Evolutionary conservation across 1,140 invertebrate genomes (phyloP).

Genomic region (Trypoxylus dichotomus): DNA sequence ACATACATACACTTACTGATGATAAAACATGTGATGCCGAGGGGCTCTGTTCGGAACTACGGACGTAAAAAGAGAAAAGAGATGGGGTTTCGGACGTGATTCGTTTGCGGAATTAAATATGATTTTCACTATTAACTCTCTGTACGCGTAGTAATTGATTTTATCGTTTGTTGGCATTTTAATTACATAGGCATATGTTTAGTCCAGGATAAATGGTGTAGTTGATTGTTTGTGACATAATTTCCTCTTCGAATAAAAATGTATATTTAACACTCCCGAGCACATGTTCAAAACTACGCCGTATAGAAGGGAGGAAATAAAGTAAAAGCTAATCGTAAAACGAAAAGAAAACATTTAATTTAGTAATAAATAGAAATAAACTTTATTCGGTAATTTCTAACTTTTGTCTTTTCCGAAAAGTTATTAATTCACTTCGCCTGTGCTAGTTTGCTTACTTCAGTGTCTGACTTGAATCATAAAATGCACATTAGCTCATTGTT

Average conservation of each 20-base stretch:
- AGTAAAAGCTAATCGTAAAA: not conserved
- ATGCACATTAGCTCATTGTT: too few relatives aligned
- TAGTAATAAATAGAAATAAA: too few relatives aligned
- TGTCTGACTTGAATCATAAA: too few relatives aligned
- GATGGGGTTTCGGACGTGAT: slow-evolving; percentile 10
- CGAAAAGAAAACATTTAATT: too few relatives aligned
- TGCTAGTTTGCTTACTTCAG: too few relatives aligned
- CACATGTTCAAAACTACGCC: not conserved
- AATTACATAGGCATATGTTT: not conserved
- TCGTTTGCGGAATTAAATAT: not conserved
- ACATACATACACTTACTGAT: not conserved
- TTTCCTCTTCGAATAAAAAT: not conserved
- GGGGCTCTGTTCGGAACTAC: not conserved
- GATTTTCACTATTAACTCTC: not conserved
- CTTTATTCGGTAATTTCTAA: too few relatives aligned
- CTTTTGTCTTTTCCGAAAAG: too few relatives aligned
- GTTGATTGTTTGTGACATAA: slow-evolving; percentile 9
- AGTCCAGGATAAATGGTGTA: not conserved
- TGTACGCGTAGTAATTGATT: not conserved
- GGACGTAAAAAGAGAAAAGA: not conserved
- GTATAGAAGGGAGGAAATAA: not conserved
- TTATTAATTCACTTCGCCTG: too few relatives aligned
- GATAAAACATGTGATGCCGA: not conserved
- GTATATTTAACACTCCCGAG: not conserved
- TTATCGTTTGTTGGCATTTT: not conserved